phyloP scores from a whole-genome alignment of 2,113 vertebrate species.

The Dipodomys ordii region DNA sequence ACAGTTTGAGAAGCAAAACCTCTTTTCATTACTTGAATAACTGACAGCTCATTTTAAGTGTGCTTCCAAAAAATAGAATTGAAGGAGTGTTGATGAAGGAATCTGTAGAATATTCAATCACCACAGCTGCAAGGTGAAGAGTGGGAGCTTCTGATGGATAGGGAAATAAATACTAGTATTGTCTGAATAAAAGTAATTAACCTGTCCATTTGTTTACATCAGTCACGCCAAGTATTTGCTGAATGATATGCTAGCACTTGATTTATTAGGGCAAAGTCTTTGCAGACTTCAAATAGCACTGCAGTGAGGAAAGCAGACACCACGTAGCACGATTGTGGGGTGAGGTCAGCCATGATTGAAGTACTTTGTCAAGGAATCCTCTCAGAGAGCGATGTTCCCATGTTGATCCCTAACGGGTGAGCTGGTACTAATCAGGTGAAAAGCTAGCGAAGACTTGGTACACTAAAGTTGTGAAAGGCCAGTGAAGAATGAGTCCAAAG shows the following conservation, averaged over 20 bases:
- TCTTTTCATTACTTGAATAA: neutral
- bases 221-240: neutral
- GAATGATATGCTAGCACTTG: neutral
- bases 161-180: neutral
- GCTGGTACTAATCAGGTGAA: neutral
- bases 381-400: neutral
- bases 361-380: neutral
- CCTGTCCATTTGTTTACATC: neutral
- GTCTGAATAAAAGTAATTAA: neutral
- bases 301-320: neutral
- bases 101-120: no score
- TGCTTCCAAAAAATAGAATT: neutral
- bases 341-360: no score
- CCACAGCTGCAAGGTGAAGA: no score
- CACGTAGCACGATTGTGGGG: neutral
- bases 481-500: neutral
- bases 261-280: neutral
- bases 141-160: no score
- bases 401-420: neutral
- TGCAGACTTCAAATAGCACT: neutral
- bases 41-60: neutral
- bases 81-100: neutral
- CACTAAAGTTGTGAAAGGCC: neutral
- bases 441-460: no score
- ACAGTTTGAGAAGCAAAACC: neutral